A percentile compares a stretch with the other conserved stretches of the same genome.
Evolutionary conservation across 2,113 vertebrate genomes (phyloP).

Genomic region (Stictonetta naevosa): DNA sequence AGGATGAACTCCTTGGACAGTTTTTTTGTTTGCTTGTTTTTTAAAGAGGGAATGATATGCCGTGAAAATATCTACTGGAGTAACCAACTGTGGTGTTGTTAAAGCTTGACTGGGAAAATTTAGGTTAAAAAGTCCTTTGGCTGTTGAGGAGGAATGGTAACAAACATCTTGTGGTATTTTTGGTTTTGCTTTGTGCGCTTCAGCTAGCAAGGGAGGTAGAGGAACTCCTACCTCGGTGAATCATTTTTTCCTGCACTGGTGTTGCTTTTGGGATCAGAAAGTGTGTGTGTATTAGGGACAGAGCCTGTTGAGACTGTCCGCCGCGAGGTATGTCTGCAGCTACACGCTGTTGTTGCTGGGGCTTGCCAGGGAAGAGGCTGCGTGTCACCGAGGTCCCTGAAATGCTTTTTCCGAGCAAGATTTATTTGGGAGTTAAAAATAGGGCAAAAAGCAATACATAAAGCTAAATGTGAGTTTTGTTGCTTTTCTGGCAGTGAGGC

Average conservation of each 20-base stretch:
- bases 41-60: constrained; percentile 41
- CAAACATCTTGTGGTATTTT: not conserved
- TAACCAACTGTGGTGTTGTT: not conserved
- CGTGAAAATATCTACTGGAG: constrained; percentile 17
- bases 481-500: not conserved
- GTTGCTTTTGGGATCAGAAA: not conserved
- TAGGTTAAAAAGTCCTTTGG: not conserved
- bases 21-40: constrained; percentile 11
- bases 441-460: not conserved
- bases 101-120: not conserved
- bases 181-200: not conserved
- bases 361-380: not conserved
- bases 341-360: not conserved
- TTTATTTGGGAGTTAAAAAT: not conserved
- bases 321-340: not conserved
- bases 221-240: not conserved
- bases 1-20: not conserved
- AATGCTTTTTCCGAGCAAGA: not conserved
- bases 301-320: not conserved
- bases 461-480: constrained; percentile 13
- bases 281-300: not conserved
- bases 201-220: not conserved
- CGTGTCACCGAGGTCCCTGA: not conserved
- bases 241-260: not conserved
- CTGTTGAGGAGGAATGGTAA: not conserved